A percentile compares a stretch with the other conserved stretches of the same genome.
Evolutionary conservation across 2,797 vertebrate species (phyloP).

Genomic region (Sebastes matsubarae): DNA sequence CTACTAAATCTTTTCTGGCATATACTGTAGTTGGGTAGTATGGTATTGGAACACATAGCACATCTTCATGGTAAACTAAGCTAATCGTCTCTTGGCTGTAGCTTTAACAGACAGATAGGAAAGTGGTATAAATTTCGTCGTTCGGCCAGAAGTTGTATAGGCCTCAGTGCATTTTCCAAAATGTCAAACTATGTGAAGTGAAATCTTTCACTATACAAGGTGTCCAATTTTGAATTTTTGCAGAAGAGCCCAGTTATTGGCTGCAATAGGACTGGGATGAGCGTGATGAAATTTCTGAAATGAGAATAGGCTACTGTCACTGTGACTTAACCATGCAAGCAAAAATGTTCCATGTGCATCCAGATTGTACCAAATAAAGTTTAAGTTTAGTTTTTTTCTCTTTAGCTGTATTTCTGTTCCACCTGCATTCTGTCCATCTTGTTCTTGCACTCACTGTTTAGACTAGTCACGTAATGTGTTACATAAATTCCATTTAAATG

Average conservation of each 20-base stretch:
- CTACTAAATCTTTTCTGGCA: too few relatives aligned
- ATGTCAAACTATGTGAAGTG: neutral
- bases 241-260: neutral
- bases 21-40: too few relatives aligned
- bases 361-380: neutral
- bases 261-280: neutral
- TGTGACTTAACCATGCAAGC: neutral
- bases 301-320: neutral
- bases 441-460: neutral
- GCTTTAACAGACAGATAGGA: neutral
- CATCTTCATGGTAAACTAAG: neutral
- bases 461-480: neutral
- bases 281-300: neutral
- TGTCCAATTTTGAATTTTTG: neutral
- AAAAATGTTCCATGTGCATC: neutral
- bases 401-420: neutral
- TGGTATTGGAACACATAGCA: too few relatives aligned
- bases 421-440: neutral
- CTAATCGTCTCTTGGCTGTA: neutral
- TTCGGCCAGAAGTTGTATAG: neutral
- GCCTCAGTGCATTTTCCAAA: neutral
- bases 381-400: neutral
- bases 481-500: constrained; percentile 6
- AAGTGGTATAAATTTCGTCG: neutral
- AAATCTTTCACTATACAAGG: neutral